A percentile compares a stretch with the other conserved stretches of the same genome.
Conservation (phyloP, 2,888 invertebrate species). For the Spilosoma lubricipeda region DNA sequence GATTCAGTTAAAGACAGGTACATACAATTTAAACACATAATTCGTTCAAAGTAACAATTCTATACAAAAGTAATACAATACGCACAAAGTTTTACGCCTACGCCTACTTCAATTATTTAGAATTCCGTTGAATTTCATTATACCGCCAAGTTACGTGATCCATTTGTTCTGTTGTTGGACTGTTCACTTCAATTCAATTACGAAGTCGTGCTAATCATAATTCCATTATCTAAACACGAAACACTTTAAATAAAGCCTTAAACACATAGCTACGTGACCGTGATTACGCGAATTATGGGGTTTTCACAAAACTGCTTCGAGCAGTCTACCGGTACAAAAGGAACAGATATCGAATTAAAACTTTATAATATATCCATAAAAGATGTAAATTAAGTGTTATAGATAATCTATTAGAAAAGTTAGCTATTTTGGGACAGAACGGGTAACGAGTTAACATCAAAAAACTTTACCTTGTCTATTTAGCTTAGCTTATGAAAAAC, state of each 20-base stretch:
- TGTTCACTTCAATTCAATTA: conserved; percentile 50
- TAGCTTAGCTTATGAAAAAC: not conserved
- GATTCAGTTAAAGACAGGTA: not conserved
- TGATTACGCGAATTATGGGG: conserved; percentile 37
- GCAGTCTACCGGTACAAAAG: not conserved
- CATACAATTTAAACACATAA: conserved; percentile 12
- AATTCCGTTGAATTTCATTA: conserved; percentile 42
- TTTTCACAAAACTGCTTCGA: not conserved
- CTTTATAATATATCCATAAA: not conserved
- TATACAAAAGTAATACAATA: conserved; percentile 22
- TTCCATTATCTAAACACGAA: conserved; percentile 43
- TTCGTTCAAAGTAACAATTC: conserved; percentile 34
- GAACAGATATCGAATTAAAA: not conserved
- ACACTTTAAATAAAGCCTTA: conserved; percentile 34
- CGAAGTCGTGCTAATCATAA: conserved; percentile 53
- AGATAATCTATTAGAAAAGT: not conserved
- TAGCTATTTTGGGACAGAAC: not conserved
- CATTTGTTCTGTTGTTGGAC: conserved; percentile 34
- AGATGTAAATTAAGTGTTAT: not conserved
- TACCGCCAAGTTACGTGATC: conserved; percentile 37
- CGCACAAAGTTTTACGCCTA: conserved; percentile 33
- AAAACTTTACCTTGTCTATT: not conserved
- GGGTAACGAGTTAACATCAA: not conserved
- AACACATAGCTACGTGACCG: conserved; percentile 47
- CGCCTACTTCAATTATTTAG: conserved; percentile 38